Evolutionary conservation across 1,140 invertebrate species (phyloP), one percentile per base, ranked within the genome.

Genomic region (Lasaia peninsularis): DNA sequence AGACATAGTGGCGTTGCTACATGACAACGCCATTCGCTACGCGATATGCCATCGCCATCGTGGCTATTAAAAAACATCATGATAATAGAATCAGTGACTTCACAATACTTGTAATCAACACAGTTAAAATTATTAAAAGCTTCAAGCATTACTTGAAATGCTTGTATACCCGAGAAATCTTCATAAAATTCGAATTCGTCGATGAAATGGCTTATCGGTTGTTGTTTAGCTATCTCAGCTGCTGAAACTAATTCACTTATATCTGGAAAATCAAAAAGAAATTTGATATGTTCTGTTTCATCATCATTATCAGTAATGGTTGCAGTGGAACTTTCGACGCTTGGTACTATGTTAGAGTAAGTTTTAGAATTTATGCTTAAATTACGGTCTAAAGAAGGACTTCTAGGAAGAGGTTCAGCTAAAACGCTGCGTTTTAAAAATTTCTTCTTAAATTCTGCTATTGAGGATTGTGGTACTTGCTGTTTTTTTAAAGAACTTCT

Each of bases 1-100:
- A 92, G 69, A 54, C 89, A 88, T 28, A 91, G 66, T 2, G 90
- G 83, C n/a, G 91, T 91, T 2, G 87, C 73, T 55, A 92, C 63
- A 62, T 78, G 86, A 52, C 79, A 75, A 3, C 79, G 67, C 78
- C 83, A 83, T 64, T 82, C 80, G 33, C 83, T 71, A 20, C 81
- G 65, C 4, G 63, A 67, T 57, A 88, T 67, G 0, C 72, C 73
- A 40, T 81, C 69, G 18, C 68, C 62, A 60, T 80, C 65, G 35
- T 86, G 72, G 56, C 76, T 75, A 67, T 91, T 89, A 62, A 69
- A 86, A 67, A 88, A 89, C 79, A 85, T 80, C 33, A 84, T 60
- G 56, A 83, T 61, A 34, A 82, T 72, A 56, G 63, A 67, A 63
- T 88, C 80, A 7, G 83, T 86, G n/a, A 88, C 76, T 67, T 84